Evolutionary conservation across 2,888 invertebrate genomes (phyloP).

Genomic region (Orchesellides sinensis): DNA sequence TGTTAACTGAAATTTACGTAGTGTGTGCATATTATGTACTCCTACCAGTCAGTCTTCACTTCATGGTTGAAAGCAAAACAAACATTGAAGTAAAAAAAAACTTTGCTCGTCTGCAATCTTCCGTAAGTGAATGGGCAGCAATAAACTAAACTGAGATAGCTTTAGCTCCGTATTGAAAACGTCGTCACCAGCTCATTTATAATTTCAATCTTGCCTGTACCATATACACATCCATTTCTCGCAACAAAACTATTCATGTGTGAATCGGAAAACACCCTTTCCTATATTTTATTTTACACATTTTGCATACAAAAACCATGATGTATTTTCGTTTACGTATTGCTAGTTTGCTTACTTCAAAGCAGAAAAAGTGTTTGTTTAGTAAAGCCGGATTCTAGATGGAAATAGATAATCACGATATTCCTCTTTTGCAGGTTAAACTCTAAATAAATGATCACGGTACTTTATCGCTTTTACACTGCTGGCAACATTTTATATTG

Average conservation of each 20-base stretch:
- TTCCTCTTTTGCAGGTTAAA: too few relatives aligned
- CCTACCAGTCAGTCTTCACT: constrained; percentile 46
- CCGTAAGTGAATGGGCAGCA: constrained; percentile 56
- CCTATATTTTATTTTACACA: constrained; percentile 29
- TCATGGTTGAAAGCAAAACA: constrained; percentile 54
- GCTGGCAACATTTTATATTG: too few relatives aligned
- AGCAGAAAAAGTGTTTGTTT: neutral
- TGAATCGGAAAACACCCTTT: constrained; percentile 61
- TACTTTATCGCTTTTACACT: too few relatives aligned
- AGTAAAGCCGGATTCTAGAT: neutral
- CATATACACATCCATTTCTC: neutral
- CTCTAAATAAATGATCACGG: too few relatives aligned
- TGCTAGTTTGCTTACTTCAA: constrained; percentile 27
- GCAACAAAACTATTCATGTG: constrained; percentile 42
- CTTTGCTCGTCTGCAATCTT: constrained; percentile 40
- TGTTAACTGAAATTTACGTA: neutral
- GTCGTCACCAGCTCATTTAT: constrained; percentile 63
- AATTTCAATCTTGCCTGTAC: neutral
- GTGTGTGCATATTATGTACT: too few relatives aligned
- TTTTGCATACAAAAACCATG: constrained; percentile 30
- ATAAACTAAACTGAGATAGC: constrained; percentile 54
- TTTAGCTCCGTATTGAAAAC: constrained; percentile 46
- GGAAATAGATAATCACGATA: constrained; percentile 8
- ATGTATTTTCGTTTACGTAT: constrained; percentile 37
- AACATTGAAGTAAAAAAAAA: constrained; percentile 49